Conservation (phyloP, 2,113 vertebrate genomes). For the Gymnogyps californianus region DNA sequence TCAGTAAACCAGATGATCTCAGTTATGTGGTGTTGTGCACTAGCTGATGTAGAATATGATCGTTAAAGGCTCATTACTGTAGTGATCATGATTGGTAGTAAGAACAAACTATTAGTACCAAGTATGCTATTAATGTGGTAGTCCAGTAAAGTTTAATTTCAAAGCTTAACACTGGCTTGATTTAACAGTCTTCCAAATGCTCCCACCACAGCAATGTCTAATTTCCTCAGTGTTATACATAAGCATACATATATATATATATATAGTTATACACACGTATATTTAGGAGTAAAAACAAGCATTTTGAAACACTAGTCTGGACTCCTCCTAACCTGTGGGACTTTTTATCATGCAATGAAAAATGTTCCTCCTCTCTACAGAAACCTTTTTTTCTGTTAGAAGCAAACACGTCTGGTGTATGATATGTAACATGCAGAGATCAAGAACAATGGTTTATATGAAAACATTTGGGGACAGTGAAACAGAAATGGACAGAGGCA, state of each 20-base stretch:
- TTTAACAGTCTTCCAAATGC: background rate
- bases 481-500: background rate
- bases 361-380: background rate
- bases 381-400: background rate
- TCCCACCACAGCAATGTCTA: background rate
- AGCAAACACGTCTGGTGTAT: background rate
- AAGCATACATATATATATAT: background rate
- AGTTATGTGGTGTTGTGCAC: background rate
- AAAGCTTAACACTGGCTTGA: background rate
- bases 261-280: background rate
- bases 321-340: background rate
- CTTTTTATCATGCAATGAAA: background rate
- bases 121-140: background rate
- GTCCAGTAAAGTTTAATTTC: background rate
- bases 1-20: background rate
- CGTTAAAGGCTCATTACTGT: background rate
- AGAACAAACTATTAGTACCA: background rate
- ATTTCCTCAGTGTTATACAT: background rate
- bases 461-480: background rate
- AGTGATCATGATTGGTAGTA: background rate
- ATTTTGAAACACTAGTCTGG: background rate
- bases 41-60: background rate
- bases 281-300: background rate
- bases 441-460: background rate
- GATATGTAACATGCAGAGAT: background rate